Evolutionary conservation across 2,888 invertebrate genomes (phyloP).

Genomic region (Tetragnatha montana): DNA sequence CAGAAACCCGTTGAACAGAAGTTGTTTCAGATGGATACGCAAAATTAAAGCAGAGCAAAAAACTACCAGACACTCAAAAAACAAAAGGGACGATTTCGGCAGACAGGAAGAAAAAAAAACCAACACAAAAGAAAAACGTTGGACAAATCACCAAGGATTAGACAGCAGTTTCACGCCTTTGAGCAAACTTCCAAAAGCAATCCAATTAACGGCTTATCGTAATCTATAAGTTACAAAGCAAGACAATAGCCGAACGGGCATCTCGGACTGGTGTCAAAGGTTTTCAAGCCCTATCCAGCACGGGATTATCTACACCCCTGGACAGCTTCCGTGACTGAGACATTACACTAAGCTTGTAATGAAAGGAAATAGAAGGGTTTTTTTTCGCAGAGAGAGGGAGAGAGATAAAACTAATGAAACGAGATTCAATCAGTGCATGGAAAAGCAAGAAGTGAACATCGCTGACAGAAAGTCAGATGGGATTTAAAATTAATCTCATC

Average conservation of each 20-base stretch:
- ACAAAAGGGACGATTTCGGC: no score
- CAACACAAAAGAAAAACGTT: not conserved
- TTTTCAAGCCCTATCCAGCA: constrained; percentile 8
- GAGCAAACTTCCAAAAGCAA: constrained; percentile 1
- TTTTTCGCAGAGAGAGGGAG: not conserved
- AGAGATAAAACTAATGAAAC: not conserved
- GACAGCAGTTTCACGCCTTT: not conserved
- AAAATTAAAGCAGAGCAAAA: not conserved
- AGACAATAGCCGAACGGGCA: not conserved
- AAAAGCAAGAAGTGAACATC: not conserved
- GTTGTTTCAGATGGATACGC: not conserved
- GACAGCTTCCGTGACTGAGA: not conserved
- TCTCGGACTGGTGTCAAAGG: not conserved
- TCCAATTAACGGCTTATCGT: constrained; percentile 30
- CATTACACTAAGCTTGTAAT: constrained; percentile 11
- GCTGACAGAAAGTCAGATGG: not conserved
- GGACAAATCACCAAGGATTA: constrained; percentile 5
- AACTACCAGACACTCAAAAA: not conserved
- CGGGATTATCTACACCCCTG: constrained; percentile 6
- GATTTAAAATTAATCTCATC: no score
- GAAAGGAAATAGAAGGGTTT: not conserved
- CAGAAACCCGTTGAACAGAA: not conserved
- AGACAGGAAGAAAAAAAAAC: not conserved
- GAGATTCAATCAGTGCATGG: not conserved
- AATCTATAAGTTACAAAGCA: not conserved